Base-by-base conservation (phyloP, 2,888 invertebrate genomes). In the Sympetrum striolatum region DNA sequence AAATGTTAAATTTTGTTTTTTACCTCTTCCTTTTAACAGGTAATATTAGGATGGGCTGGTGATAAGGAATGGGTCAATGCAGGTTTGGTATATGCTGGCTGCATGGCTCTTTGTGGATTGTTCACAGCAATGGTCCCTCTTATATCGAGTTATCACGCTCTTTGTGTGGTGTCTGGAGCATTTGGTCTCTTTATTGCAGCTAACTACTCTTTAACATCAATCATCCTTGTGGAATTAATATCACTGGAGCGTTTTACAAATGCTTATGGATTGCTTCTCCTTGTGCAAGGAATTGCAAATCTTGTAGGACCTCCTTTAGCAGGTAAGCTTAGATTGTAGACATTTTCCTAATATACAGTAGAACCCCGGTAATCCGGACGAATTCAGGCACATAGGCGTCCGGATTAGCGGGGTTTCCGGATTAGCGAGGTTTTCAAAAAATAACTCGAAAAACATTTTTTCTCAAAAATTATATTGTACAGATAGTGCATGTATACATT, bases 121-220 rank as follows among this genome's bases (percentile, higher is more conserved):
- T 95, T 95, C 0, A 95, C 96, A 2, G 95, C 95, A 2, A 94
- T 95, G 0, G 96, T 97, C 93, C 96, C 96, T 0, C 92, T 95
- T 44, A 94, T 95, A 12, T 94, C 94, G 91, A 94, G 94, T 92
- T 96, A 95, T 92, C 94, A 94, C 93, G 92, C 94, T 18, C 93
- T 96, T 80, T 94, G 94, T 58, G 93, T 93, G 92, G 94, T 94
- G 25, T 95, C 94, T 80, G 96, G 96, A 0, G 94, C 96, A 0
- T 99, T 98, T 94, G 99, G 99, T 18, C 95, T 98, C 92, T 97
- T 98, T 92, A 98, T 98, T 93, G 98, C 98, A 90, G 98, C 98
- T 92, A 98, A 97, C 91, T 98, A 98, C 93, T 97, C 98, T 0
- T 97, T 98, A 92, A 98, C 98, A 0, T 98, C 98, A 0, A 97